Percentiles rank a stretch among this genome's conserved stretches.
These are phyloP conservation scores for Lipophrys pholis DNA, from an alignment of 2,113 vertebrate species.

Conservation along the genomic window DNA sequence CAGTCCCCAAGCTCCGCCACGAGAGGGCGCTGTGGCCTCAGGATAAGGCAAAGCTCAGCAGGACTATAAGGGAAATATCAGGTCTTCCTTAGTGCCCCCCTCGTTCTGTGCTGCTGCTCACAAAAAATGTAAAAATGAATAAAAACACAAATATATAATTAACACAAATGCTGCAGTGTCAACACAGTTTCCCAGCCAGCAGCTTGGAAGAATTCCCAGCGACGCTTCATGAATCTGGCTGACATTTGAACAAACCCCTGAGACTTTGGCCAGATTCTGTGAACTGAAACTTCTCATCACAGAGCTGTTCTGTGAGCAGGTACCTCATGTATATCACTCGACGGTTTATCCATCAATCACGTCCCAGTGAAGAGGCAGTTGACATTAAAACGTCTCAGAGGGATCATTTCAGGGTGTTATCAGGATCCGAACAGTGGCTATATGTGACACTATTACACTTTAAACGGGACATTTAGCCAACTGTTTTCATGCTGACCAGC, in stretches of 20 bases:
- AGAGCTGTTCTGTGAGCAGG: no score
- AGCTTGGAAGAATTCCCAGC: slow-evolving; percentile 14
- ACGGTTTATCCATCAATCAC: no score
- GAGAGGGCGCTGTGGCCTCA: slow-evolving; percentile 75
- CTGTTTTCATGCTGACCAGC: no score
- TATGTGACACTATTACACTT: no score
- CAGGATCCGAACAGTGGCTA: no score
- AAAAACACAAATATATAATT: slow-evolving; percentile 42
- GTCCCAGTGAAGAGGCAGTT: no score
- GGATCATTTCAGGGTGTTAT: no score
- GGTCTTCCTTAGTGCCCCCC: slow-evolving; percentile 25
- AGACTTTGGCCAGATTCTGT: slow-evolving; percentile 28
- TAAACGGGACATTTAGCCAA: no score
- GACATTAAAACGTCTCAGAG: no score
- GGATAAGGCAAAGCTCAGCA: slow-evolving; percentile 60
- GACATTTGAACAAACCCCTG: slow-evolving; percentile 53
- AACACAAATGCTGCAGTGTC: slow-evolving; percentile 11
- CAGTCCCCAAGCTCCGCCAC: slow-evolving; percentile 36
- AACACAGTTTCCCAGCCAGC: slow-evolving; percentile 15
- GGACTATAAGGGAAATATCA: slow-evolving; percentile 50
- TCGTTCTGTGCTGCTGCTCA: slow-evolving; percentile 40
- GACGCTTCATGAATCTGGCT: slow-evolving; percentile 29
- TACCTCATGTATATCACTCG: no score
- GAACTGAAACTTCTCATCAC: slow-evolving; percentile 51
- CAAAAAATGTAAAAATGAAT: background rate